phyloP scores from a whole-genome alignment of 2,113 vertebrate species.

The Antennarius striatus region DNA sequence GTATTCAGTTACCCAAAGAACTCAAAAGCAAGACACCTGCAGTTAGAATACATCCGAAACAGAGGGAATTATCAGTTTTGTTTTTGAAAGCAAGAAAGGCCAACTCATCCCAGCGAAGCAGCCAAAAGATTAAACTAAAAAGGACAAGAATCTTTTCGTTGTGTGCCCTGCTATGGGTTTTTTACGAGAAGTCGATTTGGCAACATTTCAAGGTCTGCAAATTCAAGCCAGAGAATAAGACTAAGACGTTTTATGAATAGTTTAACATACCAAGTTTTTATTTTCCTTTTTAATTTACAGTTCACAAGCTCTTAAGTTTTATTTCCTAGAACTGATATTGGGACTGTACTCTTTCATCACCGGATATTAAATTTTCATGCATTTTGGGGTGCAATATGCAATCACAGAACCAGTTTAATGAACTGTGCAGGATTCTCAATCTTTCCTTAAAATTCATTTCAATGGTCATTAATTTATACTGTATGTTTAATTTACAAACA shows the following conservation, averaged over 20 bases:
- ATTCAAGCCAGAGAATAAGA: not conserved
- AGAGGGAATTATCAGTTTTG: not conserved
- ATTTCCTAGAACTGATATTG: too few species aligned
- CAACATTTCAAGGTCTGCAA: slow-evolving; percentile 10
- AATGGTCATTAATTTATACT: too few species aligned
- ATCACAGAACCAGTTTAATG: too few species aligned
- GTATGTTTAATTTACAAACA: too few species aligned
- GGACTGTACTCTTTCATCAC: too few species aligned
- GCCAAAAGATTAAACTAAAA: slow-evolving; percentile 3
- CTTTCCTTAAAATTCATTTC: too few species aligned
- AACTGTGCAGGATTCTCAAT: too few species aligned
- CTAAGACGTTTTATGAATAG: not conserved
- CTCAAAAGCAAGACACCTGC: slow-evolving; percentile 6
- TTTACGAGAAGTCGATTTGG: slow-evolving; percentile 15
- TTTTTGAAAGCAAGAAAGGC: not conserved
- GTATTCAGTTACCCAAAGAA: slow-evolving; percentile 5
- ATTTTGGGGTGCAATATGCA: too few species aligned
- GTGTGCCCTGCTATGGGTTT: slow-evolving; percentile 9
- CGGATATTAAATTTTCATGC: too few species aligned
- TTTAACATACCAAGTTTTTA: too few species aligned
- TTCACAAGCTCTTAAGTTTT: too few species aligned
- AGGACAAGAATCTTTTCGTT: not conserved
- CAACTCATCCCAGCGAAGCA: slow-evolving; percentile 17
- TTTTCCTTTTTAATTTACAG: too few species aligned
- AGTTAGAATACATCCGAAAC: slow-evolving; percentile 14